Evolutionary conservation across 2,888 invertebrate species (phyloP).

Genomic region (Xylota sylvarum): DNA sequence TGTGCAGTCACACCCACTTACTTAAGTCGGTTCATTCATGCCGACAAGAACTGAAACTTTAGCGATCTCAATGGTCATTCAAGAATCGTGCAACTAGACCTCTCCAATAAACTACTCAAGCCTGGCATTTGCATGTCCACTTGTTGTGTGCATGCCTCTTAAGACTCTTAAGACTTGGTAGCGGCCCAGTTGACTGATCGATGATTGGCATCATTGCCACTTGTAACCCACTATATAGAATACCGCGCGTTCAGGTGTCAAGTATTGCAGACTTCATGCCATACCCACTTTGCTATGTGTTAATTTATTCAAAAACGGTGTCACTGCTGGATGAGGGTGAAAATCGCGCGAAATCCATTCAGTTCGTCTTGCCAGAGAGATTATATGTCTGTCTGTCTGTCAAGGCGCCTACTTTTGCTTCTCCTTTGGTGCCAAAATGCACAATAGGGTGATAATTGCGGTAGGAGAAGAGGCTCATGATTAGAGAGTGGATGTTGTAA

Average conservation of each 20-base stretch:
- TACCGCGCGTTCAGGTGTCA: conserved; percentile 63
- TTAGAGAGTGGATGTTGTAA: conserved; percentile 60
- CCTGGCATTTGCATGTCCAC: conserved; percentile 27
- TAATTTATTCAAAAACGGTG: conserved; percentile 74
- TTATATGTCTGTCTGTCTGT: conserved; percentile 39
- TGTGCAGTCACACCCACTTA: conserved; percentile 48
- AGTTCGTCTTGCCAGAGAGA: conserved; percentile 48
- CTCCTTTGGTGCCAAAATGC: conserved; percentile 53
- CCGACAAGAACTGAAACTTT: conserved; percentile 27
- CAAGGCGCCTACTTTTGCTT: conserved; percentile 55
- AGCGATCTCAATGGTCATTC: conserved; percentile 14
- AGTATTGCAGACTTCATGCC: conserved; percentile 56
- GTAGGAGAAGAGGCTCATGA: conserved; percentile 47
- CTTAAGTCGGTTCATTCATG: conserved; percentile 40
- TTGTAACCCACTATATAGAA: conserved; percentile 31
- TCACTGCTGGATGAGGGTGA: conserved; percentile 55
- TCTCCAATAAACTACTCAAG: conserved; percentile 12
- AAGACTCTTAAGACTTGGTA: background rate
- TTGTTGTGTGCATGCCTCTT: conserved; percentile 14
- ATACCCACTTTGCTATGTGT: conserved; percentile 48
- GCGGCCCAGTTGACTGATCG: conserved; percentile 52
- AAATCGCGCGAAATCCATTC: conserved; percentile 47
- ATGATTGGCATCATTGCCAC: conserved; percentile 55
- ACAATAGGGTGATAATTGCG: conserved; percentile 73
- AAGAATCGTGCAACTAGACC: conserved; percentile 31